Conservation (phyloP, 35 echinoderm and acorn worm genomes). For the Eucidaris tribuloides region DNA sequence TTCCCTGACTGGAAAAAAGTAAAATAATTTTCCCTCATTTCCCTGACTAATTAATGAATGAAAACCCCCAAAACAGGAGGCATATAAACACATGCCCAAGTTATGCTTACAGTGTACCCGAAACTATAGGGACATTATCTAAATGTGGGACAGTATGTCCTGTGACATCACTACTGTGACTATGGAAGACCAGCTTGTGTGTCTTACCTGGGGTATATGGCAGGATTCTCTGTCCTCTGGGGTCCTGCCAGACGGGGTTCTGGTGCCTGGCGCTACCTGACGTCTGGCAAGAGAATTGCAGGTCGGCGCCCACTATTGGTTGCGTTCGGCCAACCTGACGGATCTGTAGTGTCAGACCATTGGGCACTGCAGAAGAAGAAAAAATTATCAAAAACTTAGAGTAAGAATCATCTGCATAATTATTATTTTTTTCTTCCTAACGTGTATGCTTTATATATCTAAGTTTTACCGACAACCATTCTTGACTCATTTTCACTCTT, state of each 20-base stretch:
- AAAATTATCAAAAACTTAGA: background rate
- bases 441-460: background rate
- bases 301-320: constrained; percentile 1
- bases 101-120: no score
- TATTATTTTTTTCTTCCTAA: no score
- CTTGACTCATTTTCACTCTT: background rate
- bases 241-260: constrained; percentile 58
- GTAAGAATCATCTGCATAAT: background rate
- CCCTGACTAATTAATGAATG: background rate
- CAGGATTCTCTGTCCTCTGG: constrained; percentile 42
- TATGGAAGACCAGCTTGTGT: background rate
- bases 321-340: constrained; percentile 38
- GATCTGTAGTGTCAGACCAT: constrained; percentile 17
- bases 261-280: constrained; percentile 15
- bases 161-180: background rate
- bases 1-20: no score
- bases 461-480: background rate
- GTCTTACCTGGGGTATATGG: background rate
- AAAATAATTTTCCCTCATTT: background rate
- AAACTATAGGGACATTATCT: no score
- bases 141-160: no score
- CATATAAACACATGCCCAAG: background rate
- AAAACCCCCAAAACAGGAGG: background rate
- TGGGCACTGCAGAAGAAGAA: constrained; percentile 25
- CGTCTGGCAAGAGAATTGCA: constrained; percentile 52